A percentile compares a stretch with the other conserved stretches of the same genome.
Conservation (phyloP, 2,113 vertebrate species). For the Pseudopipra pipra region DNA sequence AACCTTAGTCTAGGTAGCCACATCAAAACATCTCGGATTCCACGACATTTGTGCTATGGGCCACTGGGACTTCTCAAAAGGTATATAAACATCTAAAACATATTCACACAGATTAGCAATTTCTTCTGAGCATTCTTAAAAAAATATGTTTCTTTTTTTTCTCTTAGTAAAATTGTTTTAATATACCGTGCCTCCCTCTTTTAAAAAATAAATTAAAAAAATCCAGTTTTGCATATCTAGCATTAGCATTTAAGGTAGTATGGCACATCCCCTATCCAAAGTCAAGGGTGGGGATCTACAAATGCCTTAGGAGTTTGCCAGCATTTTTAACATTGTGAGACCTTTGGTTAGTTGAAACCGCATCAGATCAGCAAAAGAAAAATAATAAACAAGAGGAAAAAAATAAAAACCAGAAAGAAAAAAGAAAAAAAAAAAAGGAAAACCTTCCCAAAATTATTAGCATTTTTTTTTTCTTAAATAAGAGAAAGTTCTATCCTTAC, state of each 20-base stretch:
- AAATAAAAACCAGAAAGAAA: constrained; percentile 51
- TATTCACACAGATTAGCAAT: constrained; percentile 85
- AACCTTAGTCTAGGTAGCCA: constrained; percentile 82
- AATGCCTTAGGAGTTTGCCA: constrained; percentile 81
- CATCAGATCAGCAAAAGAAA: constrained; percentile 86
- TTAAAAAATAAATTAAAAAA: constrained; percentile 89
- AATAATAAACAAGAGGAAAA: constrained; percentile 3
- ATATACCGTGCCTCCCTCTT: constrained; percentile 89
- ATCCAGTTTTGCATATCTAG: constrained; percentile 98
- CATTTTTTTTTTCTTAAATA: constrained; percentile 83
- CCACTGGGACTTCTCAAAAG: constrained; percentile 82
- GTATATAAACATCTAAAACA: constrained; percentile 88
- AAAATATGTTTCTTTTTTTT: constrained; percentile 85
- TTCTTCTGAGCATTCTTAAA: constrained; percentile 89
- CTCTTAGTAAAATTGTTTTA: constrained; percentile 89
- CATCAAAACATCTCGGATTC: constrained; percentile 78
- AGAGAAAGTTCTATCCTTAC: constrained; percentile 98
- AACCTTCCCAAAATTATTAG: constrained; percentile 83
- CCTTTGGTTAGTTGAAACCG: constrained; percentile 99
- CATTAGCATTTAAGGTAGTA: constrained; percentile 99
- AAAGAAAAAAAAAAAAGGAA: constrained; percentile 62
- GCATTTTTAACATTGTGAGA: constrained; percentile 85
- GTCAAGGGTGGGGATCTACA: constrained; percentile 88
- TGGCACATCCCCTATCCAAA: constrained; percentile 92
- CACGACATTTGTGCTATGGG: constrained; percentile 81